phyloP scores from a whole-genome alignment of 2,797 vertebrate genomes.

The Chelon auratus region DNA sequence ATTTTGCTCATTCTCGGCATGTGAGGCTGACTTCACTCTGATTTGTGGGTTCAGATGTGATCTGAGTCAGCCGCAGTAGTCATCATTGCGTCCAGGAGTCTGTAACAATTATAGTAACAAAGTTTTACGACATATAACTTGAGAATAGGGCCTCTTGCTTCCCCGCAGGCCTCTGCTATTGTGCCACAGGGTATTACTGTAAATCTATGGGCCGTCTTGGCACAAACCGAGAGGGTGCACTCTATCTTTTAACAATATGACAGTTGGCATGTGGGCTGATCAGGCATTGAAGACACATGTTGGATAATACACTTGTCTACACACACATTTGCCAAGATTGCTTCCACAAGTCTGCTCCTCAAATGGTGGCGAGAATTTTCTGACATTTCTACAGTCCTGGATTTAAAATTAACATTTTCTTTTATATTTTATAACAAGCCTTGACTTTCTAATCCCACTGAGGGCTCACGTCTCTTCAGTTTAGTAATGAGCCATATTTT shows the following conservation, averaged over 20 bases:
- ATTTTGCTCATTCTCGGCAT: too few species aligned
- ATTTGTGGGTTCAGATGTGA: conserved; percentile 62
- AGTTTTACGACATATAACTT: conserved; percentile 65
- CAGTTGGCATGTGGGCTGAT: conserved; percentile 69
- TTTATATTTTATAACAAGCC: conserved; percentile 55
- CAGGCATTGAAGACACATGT: conserved; percentile 77
- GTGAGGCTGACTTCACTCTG: conserved; percentile 34
- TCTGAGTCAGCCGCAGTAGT: conserved; percentile 68
- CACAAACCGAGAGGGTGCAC: conserved; percentile 56
- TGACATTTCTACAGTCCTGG: conserved; percentile 63
- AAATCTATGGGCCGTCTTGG: conserved; percentile 65
- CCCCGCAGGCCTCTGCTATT: conserved; percentile 42
- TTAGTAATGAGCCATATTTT: conserved; percentile 68
- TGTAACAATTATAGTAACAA: conserved; percentile 71
- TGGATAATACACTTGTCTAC: conserved; percentile 73
- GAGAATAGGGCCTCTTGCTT: conserved; percentile 47
- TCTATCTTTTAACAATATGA: conserved; percentile 73
- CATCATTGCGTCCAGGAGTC: conserved; percentile 63
- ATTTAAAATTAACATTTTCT: conserved; percentile 64
- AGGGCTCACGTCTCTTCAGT: conserved; percentile 55
- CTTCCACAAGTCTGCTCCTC: conserved; percentile 65
- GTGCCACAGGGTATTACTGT: conserved; percentile 61
- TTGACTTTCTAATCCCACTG: conserved; percentile 62
- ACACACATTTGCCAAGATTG: conserved; percentile 64
- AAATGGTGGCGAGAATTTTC: conserved; percentile 59